Percentiles rank a stretch among this genome's conserved stretches.
phyloP scores from a whole-genome alignment of 2,113 vertebrate species.

The Psilopsiagon aurifrons region DNA sequence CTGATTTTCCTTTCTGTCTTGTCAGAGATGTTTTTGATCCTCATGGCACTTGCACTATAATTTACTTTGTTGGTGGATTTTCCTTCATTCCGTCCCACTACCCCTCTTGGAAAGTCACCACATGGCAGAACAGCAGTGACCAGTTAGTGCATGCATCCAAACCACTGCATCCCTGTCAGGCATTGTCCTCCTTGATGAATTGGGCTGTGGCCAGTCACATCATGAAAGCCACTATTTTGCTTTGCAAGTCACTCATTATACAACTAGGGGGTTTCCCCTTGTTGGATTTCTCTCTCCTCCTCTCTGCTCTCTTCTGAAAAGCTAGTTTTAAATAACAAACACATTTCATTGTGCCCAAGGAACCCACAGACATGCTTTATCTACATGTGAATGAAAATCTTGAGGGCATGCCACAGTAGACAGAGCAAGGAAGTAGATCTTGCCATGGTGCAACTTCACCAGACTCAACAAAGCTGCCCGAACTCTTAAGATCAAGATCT shows the following conservation, averaged over 20 bases:
- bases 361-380: background rate
- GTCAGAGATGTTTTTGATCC: background rate
- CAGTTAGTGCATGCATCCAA: background rate
- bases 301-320: background rate
- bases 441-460: background rate
- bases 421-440: background rate
- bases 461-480: background rate
- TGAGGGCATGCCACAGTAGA: background rate
- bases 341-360: rapidly evolving
- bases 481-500: background rate
- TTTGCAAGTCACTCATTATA: background rate
- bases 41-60: background rate
- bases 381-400: background rate
- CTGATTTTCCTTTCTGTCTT: background rate
- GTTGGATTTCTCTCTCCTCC: background rate
- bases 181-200: background rate
- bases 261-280: background rate
- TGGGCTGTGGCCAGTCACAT: background rate
- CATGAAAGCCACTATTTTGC: background rate
- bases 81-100: background rate
- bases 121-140: background rate
- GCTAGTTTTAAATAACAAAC: background rate
- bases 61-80: background rate
- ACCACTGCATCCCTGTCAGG: background rate
- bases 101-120: background rate